Evolutionary conservation across 2,113 vertebrate genomes (phyloP), one percentile per base, ranked within the genome.

Genomic region (Ciconia maguari): DNA sequence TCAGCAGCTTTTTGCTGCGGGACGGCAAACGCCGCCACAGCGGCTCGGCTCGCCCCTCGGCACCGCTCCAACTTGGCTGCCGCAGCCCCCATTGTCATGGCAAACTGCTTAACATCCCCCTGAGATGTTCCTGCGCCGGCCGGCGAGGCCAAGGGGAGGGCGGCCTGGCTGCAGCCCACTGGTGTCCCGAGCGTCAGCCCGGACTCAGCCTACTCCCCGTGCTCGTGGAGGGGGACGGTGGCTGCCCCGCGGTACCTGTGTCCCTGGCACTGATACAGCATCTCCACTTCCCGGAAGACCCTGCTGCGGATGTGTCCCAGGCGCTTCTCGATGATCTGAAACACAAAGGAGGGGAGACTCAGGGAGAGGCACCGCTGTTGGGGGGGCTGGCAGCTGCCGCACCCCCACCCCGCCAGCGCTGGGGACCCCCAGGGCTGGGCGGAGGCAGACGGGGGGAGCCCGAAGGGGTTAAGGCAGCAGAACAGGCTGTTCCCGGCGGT

Each of bases 211-310:
- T 10, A 0, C 36, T 30, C 25, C 16, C 54, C 4, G 1, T 7
- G 25, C 36, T 52, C 30, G 1, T 0, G 1, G 10, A 32, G 12
- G 6, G n/a, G 29, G 4, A 8, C 3, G 0, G 69, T 0, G 5
- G 41, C 38, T 13, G 66, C 32, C 62, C 42, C 1, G 0, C 4
- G 0, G 4, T 98, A 99, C 99, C 99, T 99, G 98, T 99, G 99
- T n/a, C 99, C 99, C 98, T 99, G 99, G 97, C 99, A 99, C 98
- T 99, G 99, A 65, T 99, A 99, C n/a, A 99, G 98, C 99, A 99
- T 99, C 98, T 99, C 99, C 95, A 99, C 99, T 97, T 99, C 99
- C 29, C 99, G 98, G 96, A 99, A 99, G 60, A 99, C 99, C 44
- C 99, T 97, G 81, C 98, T 99, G 78, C 99, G 98, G 97, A 99